Evolutionary conservation across 2,888 invertebrate species (phyloP), one percentile per base, ranked within the genome.

Genomic region (Drosophila melanosoma): DNA sequence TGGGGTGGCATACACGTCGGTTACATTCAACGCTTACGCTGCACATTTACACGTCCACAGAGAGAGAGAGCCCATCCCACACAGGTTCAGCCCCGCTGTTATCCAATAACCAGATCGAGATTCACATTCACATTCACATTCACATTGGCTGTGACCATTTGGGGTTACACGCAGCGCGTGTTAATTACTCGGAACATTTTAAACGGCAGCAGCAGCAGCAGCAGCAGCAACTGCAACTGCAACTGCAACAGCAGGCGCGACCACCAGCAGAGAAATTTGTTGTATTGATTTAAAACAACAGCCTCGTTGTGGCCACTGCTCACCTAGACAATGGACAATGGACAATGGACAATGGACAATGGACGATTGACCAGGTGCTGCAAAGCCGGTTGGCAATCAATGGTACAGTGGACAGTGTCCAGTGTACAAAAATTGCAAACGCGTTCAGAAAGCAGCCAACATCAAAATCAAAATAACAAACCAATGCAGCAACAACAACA

Each of bases 121-220:
- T 62, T 23, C 56, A 56, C 68, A 56, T 45, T 23, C 45, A 45
- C 45, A 23, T 42, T 32, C 33, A 45, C 45, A 20, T 42, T 32
- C 33, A 10, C 45, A 48, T 29, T 53, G 36, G 60, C 40, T 58
- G 48, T 32, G 67, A 65, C 81, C 84, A 85, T 85, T 84, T 86
- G 85, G 86, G 86, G 86, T 82, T 86, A 83, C 83, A 88, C 83
- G 80, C 86, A 87, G 86, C 82, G 82, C 85, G 88, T 88, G 85
- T 86, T 86, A 86, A 86, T 86, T 86, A 86, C 85, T 86, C 87
- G 88, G 86, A 86, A 86, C 85, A 86, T 88, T 86, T 86, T 86
- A 86, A 86, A 83, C 88, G 85, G 81, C 79, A 62, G 52, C 71
- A 63, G 36, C 68, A 63, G 36, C 68, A 26, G 26, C 26, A 26